These are phyloP conservation scores for Diarsia dahlii DNA, from an alignment of 2,888 invertebrate species.

Conservation along the genomic window DNA sequence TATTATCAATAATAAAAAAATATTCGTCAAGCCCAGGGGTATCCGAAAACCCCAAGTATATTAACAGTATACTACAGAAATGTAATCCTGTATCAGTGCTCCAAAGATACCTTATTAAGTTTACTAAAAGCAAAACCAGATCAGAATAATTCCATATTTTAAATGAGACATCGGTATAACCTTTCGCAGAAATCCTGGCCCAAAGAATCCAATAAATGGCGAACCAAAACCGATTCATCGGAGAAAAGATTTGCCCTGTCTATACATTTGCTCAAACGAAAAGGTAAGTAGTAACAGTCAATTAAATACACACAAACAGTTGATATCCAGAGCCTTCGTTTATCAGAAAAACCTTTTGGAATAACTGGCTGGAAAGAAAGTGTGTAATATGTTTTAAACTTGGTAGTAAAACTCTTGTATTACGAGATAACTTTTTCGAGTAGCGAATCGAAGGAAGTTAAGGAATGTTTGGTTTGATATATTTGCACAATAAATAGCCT, in stretches of 20 bases:
- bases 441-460: slow-evolving; percentile 46
- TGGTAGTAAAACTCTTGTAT: slow-evolving; percentile 39
- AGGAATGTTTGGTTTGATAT: slow-evolving; percentile 45
- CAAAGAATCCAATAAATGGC: slow-evolving; percentile 47
- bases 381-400: slow-evolving; percentile 55
- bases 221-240: slow-evolving; percentile 20
- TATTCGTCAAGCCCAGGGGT: neutral
- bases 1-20: neutral
- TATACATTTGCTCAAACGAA: slow-evolving; percentile 35
- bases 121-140: slow-evolving; percentile 18
- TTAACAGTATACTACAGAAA: neutral
- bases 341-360: slow-evolving; percentile 27
- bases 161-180: slow-evolving; percentile 24
- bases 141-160: slow-evolving; percentile 24
- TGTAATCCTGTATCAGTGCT: neutral
- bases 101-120: slow-evolving; percentile 6
- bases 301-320: slow-evolving; percentile 47
- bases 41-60: neutral
- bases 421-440: slow-evolving; percentile 47
- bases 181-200: slow-evolving; percentile 33
- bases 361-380: slow-evolving; percentile 13
- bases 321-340: slow-evolving; percentile 22
- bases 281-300: slow-evolving; percentile 47
- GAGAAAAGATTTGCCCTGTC: slow-evolving; percentile 20
- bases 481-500: slow-evolving; percentile 39